A percentile compares a stretch with the other conserved stretches of the same genome.
phyloP scores from a whole-genome alignment of 2,113 vertebrate genomes.

The Chrysochloris asiatica region DNA sequence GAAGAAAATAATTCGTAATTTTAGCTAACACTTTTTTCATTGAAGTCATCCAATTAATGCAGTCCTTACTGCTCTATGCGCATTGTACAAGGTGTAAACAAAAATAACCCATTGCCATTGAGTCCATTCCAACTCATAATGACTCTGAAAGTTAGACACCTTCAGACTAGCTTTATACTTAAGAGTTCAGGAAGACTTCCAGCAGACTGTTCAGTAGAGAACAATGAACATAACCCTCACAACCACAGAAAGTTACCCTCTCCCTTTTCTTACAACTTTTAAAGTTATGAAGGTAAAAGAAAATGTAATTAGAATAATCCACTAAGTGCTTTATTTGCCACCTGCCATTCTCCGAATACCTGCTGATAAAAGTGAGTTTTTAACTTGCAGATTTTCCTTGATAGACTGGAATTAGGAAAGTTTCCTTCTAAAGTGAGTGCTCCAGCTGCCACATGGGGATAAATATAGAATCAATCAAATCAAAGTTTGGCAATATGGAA shows the following conservation, averaged over 20 bases:
- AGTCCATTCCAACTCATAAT: too few species aligned
- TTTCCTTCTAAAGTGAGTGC: constrained; percentile 78
- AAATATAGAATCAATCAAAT: constrained; percentile 86
- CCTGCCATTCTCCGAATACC: constrained; percentile 84
- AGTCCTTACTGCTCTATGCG: neutral
- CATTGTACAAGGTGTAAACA: neutral
- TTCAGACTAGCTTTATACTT: neutral
- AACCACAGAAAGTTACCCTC: constrained; percentile 37
- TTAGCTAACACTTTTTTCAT: neutral
- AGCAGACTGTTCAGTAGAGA: constrained; percentile 27
- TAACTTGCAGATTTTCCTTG: constrained; percentile 88
- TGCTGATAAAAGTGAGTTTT: constrained; percentile 85
- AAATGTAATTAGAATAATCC: constrained; percentile 83
- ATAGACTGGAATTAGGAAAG: constrained; percentile 84
- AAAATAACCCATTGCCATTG: too few species aligned
- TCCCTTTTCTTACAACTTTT: constrained; percentile 74
- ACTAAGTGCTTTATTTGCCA: constrained; percentile 84
- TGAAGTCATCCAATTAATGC: neutral
- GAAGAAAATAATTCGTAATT: neutral
- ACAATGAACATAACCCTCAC: constrained; percentile 57
- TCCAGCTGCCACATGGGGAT: constrained; percentile 82
- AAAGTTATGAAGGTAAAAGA: constrained; percentile 74
- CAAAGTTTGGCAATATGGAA: constrained; percentile 82
- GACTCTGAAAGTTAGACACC: neutral
- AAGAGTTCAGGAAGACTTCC: neutral